Conservation (phyloP, 53 echinoderm and acorn worm genomes). For the Astropecten irregularis region DNA sequence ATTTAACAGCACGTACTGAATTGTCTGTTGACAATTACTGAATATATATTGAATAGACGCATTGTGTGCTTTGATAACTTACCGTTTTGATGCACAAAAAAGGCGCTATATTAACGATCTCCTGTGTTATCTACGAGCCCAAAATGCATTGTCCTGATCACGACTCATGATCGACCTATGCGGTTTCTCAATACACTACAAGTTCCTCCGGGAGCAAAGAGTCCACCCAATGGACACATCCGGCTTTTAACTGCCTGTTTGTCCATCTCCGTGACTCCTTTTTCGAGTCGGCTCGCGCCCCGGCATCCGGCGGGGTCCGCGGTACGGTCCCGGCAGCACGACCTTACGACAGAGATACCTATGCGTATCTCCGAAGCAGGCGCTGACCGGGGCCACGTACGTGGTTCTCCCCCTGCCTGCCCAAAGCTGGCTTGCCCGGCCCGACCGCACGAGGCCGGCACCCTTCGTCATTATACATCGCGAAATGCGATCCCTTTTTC, state of each 20-base stretch:
- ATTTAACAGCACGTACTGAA: no score
- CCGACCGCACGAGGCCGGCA: neutral
- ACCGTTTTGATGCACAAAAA: no score
- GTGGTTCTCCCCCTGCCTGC: conserved; percentile 13
- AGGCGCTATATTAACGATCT: conserved; percentile 24
- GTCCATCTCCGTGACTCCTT: conserved; percentile 39
- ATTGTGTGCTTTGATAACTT: no score
- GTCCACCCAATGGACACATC: conserved; percentile 43
- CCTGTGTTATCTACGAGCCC: neutral
- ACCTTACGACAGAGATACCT: conserved; percentile 41
- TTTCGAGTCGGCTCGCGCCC: conserved; percentile 1
- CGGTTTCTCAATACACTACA: neutral
- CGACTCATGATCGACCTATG: conserved; percentile 27
- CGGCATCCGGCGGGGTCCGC: neutral
- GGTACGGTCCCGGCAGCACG: conserved; percentile 16
- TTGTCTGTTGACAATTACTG: no score
- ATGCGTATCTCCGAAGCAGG: neutral
- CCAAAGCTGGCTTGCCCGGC: conserved; percentile 6
- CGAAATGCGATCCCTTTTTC: conserved; percentile 38
- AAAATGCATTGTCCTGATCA: conserved; percentile 21
- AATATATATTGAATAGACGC: no score
- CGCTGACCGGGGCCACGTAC: conserved; percentile 16
- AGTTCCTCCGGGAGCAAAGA: conserved; percentile 28
- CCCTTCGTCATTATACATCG: neutral
- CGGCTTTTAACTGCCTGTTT: conserved; percentile 59